Evolutionary conservation across 2,888 invertebrate species (phyloP).

Genomic region (Phytoseiulus persimilis): DNA sequence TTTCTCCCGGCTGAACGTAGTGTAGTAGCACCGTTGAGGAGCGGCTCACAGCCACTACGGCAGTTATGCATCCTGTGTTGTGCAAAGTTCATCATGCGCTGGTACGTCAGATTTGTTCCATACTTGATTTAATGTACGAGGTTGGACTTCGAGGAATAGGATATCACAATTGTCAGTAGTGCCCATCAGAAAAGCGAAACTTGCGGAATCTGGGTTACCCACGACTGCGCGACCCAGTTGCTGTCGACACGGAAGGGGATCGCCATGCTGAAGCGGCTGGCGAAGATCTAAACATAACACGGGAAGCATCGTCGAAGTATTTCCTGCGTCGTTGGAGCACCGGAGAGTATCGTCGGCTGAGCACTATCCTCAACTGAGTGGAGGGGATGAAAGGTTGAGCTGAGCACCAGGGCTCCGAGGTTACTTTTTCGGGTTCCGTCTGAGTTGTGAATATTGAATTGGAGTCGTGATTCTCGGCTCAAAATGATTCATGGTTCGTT

Average conservation of each 20-base stretch:
- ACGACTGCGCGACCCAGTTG: background rate
- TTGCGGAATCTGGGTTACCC: background rate
- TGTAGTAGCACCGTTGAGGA: background rate
- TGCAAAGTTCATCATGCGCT: slow-evolving; percentile 16
- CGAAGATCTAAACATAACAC: background rate
- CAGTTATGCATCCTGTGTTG: slow-evolving; percentile 10
- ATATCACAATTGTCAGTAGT: background rate
- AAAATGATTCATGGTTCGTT: no score
- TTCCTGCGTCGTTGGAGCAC: no score
- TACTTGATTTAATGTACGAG: background rate
- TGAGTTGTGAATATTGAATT: no score
- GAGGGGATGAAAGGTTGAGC: no score
- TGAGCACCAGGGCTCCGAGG: no score
- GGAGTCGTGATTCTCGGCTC: no score
- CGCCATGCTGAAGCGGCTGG: background rate
- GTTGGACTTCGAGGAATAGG: background rate
- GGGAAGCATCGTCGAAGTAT: no score
- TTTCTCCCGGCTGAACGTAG: background rate
- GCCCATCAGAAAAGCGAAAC: background rate
- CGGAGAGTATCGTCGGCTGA: no score
- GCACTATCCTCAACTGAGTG: no score
- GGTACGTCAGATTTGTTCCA: background rate
- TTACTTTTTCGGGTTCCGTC: no score
- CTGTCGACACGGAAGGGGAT: background rate
- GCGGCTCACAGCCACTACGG: background rate